Conservation (phyloP, 2,113 vertebrate genomes). For the Amia ocellicauda region DNA sequence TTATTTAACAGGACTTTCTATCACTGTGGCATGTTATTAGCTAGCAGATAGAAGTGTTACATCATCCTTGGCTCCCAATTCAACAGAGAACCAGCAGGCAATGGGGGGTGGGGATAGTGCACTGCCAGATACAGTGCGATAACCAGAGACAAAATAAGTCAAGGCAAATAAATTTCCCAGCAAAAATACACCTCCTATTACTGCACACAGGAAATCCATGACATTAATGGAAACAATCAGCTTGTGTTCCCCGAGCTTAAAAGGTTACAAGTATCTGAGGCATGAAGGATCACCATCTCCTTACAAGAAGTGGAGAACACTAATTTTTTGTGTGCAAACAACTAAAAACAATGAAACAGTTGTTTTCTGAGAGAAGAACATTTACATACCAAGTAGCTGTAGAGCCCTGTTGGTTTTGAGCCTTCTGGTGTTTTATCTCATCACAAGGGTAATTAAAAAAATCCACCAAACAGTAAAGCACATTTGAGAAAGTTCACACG, state of each 20-base stretch:
- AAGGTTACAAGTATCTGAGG: neutral
- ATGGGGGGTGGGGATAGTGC: slow-evolving; percentile 10
- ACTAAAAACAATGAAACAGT: no score
- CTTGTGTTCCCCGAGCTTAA: slow-evolving; percentile 22
- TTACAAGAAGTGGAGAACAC: neutral
- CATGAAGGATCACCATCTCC: neutral
- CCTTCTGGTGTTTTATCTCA: no score
- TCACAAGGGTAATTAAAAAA: no score
- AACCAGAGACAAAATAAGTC: slow-evolving; percentile 26
- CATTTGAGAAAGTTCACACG: no score
- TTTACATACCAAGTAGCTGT: no score
- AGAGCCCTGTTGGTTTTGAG: no score
- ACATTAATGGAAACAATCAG: slow-evolving; percentile 18
- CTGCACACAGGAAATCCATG: slow-evolving; percentile 30
- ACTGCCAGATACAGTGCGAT: slow-evolving; percentile 20
- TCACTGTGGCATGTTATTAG: slow-evolving; percentile 74
- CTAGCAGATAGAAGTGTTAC: slow-evolving; percentile 34
- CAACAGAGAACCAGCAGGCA: neutral
- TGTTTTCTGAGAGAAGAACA: no score
- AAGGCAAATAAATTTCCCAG: slow-evolving; percentile 28
- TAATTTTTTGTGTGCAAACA: no score
- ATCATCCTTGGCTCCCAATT: slow-evolving; percentile 36
- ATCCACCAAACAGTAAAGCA: no score
- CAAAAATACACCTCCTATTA: slow-evolving; percentile 13
- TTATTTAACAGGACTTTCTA: slow-evolving; percentile 69